These are phyloP conservation scores for Pagrus major DNA, from an alignment of 2,113 vertebrate species.

Conservation along the genomic window DNA sequence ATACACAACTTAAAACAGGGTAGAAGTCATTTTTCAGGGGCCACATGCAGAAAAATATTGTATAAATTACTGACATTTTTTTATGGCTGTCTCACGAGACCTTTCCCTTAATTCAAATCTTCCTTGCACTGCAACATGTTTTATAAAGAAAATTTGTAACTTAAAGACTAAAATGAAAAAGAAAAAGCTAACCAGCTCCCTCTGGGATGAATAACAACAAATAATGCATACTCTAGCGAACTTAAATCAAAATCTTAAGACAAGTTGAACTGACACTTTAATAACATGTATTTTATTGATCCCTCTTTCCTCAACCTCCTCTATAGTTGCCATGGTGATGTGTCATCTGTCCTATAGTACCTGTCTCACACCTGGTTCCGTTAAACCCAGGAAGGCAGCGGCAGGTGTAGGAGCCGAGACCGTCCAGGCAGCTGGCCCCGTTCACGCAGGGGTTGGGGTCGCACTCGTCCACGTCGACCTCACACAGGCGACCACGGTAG, in stretches of 20 bases:
- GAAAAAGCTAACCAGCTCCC: too few species aligned
- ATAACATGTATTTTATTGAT: neutral
- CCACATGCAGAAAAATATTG: neutral
- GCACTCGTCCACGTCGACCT: slow-evolving; percentile 94
- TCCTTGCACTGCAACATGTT: too few species aligned
- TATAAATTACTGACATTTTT: too few species aligned
- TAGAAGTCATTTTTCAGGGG: neutral
- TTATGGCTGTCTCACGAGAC: too few species aligned
- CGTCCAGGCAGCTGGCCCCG: slow-evolving; percentile 92
- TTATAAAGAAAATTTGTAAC: too few species aligned
- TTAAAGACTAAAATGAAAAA: too few species aligned
- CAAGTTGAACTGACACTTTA: neutral
- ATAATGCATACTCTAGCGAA: neutral
- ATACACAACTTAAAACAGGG: neutral
- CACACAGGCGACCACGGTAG: slow-evolving; percentile 89
- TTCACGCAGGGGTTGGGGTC: slow-evolving; percentile 93
- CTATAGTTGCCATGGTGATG: slow-evolving; percentile 50
- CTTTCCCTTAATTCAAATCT: too few species aligned
- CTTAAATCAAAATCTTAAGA: neutral
- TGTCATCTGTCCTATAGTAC: slow-evolving; percentile 86
- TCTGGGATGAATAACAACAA: too few species aligned
- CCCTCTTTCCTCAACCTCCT: neutral
- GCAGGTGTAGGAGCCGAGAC: slow-evolving; percentile 90
- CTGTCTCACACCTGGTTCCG: slow-evolving; percentile 99
- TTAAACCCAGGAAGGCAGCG: slow-evolving; percentile 98